Percentiles rank a stretch among this genome's conserved stretches.
phyloP scores from a whole-genome alignment of 2,113 vertebrate genomes.

The Alectura lathami region DNA sequence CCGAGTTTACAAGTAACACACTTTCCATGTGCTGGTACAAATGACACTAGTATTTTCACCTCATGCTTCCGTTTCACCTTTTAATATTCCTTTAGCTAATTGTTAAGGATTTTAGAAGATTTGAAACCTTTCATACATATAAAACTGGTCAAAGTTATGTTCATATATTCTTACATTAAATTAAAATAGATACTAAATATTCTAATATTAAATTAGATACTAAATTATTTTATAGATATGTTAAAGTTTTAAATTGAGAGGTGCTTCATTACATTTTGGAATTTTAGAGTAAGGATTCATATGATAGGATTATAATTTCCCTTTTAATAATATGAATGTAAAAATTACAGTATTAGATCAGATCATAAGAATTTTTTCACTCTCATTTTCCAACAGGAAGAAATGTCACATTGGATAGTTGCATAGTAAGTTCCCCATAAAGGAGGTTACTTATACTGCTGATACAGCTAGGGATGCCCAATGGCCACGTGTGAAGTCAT shows the following conservation, averaged over 20 bases:
- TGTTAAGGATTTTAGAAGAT: not conserved
- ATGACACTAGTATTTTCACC: not conserved
- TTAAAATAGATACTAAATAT: slow-evolving; percentile 48
- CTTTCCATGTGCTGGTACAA: not conserved
- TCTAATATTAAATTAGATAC: slow-evolving; percentile 33
- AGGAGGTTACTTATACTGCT: not conserved
- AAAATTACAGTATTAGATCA: not conserved
- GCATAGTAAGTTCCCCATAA: not conserved
- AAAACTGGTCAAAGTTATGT: not conserved
- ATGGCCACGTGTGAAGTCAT: not conserved
- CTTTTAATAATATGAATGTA: slow-evolving; percentile 6
- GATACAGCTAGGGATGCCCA: not conserved
- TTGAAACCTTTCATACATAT: not conserved
- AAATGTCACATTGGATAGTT: not conserved
- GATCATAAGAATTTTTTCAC: not conserved
- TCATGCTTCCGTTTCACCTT: not conserved
- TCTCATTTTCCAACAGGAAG: not conserved
- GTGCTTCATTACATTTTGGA: slow-evolving; percentile 41
- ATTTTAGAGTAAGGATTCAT: slow-evolving; percentile 8
- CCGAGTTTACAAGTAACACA: not conserved
- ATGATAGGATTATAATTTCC: slow-evolving; percentile 6
- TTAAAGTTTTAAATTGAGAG: slow-evolving; percentile 53
- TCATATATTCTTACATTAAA: slow-evolving; percentile 22
- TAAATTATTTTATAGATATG: slow-evolving; percentile 57
- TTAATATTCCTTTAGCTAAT: not conserved